phyloP scores from a whole-genome alignment of 2,888 invertebrate species.

The Strigamia crassipes region DNA sequence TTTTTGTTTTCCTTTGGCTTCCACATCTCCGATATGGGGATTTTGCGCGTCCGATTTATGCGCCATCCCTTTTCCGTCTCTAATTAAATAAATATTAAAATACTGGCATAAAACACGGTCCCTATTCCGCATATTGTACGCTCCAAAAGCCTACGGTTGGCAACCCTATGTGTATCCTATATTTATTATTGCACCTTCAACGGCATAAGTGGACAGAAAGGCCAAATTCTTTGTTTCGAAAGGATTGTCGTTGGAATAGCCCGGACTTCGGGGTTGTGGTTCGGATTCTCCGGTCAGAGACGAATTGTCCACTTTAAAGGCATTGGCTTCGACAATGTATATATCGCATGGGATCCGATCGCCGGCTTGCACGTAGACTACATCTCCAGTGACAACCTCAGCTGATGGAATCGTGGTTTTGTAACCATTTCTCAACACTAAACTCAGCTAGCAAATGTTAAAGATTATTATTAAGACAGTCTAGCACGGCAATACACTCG shows the following conservation, averaged over 20 bases:
- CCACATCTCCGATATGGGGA: too few relatives aligned
- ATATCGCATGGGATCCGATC: conserved; percentile 56
- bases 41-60: too few relatives aligned
- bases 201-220: conserved; percentile 54
- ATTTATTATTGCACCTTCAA: conserved; percentile 60
- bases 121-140: too few relatives aligned
- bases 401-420: conserved; percentile 66
- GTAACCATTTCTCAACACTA: conserved; percentile 82
- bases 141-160: too few relatives aligned
- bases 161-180: too few relatives aligned
- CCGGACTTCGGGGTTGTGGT: conserved; percentile 62
- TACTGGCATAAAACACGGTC: too few relatives aligned
- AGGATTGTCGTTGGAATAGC: conserved; percentile 56
- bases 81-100: too few relatives aligned
- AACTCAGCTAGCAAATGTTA: conserved; percentile 62
- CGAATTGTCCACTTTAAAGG: conserved; percentile 53
- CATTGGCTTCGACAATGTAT: conserved; percentile 55
- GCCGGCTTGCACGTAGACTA: conserved; percentile 53
- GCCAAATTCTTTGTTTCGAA: conserved; percentile 54
- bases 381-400: conserved; percentile 57
- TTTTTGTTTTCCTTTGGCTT: too few relatives aligned
- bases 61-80: too few relatives aligned
- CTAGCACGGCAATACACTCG: too few relatives aligned
- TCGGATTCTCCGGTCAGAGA: conserved; percentile 69
- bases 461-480: neutral